Percentiles rank a stretch among this genome's conserved stretches.
These are phyloP conservation scores for Melopsittacus undulatus DNA, from an alignment of 2,797 vertebrate species.

Conservation along the genomic window DNA sequence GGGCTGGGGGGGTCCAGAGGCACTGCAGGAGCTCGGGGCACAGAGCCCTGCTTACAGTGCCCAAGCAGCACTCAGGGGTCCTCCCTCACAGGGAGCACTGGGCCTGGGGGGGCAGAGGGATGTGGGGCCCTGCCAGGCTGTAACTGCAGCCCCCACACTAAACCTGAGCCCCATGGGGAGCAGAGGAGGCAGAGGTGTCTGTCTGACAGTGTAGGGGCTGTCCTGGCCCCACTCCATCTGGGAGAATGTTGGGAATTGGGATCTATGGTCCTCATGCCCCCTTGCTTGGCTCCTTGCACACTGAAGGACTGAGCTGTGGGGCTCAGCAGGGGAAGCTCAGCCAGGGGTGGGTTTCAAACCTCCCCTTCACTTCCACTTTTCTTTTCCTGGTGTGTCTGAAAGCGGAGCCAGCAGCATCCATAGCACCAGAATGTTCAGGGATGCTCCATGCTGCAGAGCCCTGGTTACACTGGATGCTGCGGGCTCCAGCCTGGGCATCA, in stretches of 20 bases:
- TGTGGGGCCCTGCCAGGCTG: neutral
- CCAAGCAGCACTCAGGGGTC: neutral
- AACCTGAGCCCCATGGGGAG: slow-evolving; percentile 23
- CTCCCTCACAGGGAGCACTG: neutral
- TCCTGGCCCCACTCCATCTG: neutral
- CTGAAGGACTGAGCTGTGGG: neutral
- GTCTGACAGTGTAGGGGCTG: neutral
- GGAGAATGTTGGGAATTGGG: neutral
- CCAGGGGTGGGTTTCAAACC: neutral
- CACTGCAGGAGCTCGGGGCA: fast-evolving
- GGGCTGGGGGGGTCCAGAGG: neutral
- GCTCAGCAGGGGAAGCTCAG: neutral
- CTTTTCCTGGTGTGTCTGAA: fast-evolving
- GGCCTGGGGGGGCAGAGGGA: neutral
- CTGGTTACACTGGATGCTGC: neutral
- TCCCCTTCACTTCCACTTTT: neutral
- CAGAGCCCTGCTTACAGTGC: fast-evolving
- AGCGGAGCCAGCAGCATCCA: neutral
- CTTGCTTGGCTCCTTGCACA: fast-evolving
- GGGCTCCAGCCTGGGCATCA: neutral
- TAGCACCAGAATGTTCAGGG: neutral
- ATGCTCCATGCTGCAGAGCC: neutral
- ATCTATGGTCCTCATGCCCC: neutral
- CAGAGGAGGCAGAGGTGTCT: neutral
- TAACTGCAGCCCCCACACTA: neutral